Percentiles rank a stretch among this genome's conserved stretches.
phyloP scores from a whole-genome alignment of 1,140 invertebrate genomes.

The Aphidius gifuensis region DNA sequence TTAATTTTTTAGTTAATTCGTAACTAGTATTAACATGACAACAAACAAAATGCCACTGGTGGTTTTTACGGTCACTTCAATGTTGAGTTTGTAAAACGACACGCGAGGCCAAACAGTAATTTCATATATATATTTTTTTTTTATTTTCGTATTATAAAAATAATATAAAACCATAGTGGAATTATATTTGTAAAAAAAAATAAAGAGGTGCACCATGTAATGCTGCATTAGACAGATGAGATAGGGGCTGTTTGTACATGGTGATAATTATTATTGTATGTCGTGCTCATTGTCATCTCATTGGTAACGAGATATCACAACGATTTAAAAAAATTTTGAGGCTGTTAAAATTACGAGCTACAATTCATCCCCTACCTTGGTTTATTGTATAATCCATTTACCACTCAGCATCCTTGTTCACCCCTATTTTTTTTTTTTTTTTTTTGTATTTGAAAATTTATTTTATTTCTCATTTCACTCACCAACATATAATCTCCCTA shows the following conservation, averaged over 20 bases:
- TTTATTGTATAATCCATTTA: no score
- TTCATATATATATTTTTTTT: background rate
- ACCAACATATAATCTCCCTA: no score
- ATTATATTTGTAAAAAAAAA: no score
- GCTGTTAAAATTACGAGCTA: no score
- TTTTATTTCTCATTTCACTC: no score
- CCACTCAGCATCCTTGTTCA: no score
- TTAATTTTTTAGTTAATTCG: background rate
- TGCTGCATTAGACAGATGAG: conserved; percentile 6
- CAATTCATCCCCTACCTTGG: background rate
- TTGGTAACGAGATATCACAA: conserved; percentile 13
- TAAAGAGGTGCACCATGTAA: no score
- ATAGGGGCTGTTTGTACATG: conserved; percentile 14
- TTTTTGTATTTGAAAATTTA: no score
- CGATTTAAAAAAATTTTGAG: background rate
- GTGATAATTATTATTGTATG: conserved; percentile 12
- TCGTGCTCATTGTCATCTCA: conserved; percentile 12
- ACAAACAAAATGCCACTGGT: background rate
- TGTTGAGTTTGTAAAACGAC: conserved; percentile 6
- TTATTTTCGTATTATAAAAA: no score
- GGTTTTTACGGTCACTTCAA: conserved; percentile 3
- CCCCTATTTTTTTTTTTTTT: background rate
- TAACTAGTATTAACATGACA: background rate
- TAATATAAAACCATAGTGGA: no score
- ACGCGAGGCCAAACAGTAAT: background rate